A percentile compares a stretch with the other conserved stretches of the same genome.
These are phyloP conservation scores for Dastarcus helophoroides DNA, from an alignment of 2,888 invertebrate genomes.

Conservation along the genomic window DNA sequence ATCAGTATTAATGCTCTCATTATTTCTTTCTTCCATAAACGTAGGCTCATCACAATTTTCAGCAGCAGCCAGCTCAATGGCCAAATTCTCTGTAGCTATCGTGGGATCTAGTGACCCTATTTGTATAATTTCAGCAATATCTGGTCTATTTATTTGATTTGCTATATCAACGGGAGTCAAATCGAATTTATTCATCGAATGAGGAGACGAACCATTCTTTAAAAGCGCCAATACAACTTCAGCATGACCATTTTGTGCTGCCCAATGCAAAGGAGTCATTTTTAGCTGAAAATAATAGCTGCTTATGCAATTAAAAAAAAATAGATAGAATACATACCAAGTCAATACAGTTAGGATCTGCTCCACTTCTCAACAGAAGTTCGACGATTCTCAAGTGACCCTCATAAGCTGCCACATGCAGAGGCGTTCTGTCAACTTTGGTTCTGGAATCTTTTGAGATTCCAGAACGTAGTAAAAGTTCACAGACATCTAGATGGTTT, in stretches of 20 bases:
- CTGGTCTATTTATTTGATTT: slow-evolving; percentile 49
- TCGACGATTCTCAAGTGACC: slow-evolving; percentile 68
- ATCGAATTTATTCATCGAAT: slow-evolving; percentile 58
- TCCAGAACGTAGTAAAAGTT: slow-evolving; percentile 72
- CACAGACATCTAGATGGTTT: slow-evolving; percentile 69
- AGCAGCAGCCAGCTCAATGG: slow-evolving; percentile 20
- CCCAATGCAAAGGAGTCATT: slow-evolving; percentile 94
- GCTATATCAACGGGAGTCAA: slow-evolving; percentile 60
- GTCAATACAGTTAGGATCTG: slow-evolving; percentile 64
- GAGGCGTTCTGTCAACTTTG: slow-evolving; percentile 83
- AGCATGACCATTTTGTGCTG: slow-evolving; percentile 69
- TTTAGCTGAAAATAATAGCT: slow-evolving; percentile 44
- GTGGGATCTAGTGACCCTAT: slow-evolving; percentile 21
- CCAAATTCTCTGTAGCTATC: slow-evolving; percentile 23
- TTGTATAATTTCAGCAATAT: slow-evolving; percentile 48
- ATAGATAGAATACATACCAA: slow-evolving; percentile 60
- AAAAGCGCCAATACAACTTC: slow-evolving; percentile 58
- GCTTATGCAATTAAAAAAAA: not conserved
- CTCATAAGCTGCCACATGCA: slow-evolving; percentile 80
- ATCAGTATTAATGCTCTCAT: no score
- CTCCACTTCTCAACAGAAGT: slow-evolving; percentile 54
- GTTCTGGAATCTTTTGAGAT: slow-evolving; percentile 81
- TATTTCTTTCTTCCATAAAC: no score
- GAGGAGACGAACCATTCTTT: slow-evolving; percentile 60
- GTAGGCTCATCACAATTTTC: slow-evolving; percentile 10